A percentile compares a stretch with the other conserved stretches of the same genome.
Evolutionary conservation across 2,888 invertebrate species (phyloP).

Genomic region (Rhingia campestris): DNA sequence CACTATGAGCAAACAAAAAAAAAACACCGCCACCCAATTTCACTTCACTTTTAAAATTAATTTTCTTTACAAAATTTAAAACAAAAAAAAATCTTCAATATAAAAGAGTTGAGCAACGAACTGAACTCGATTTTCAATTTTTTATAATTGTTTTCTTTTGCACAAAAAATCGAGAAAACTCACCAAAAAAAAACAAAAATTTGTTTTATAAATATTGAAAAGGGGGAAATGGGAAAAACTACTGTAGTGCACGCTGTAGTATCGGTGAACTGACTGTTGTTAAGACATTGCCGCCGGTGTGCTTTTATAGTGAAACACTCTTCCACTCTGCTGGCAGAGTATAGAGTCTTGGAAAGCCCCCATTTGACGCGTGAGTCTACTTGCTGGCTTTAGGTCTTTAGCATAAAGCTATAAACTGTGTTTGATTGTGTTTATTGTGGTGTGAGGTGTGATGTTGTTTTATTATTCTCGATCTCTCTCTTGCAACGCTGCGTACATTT

Average conservation of each 20-base stretch:
- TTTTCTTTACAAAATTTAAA: conserved; percentile 36
- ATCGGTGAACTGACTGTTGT: conserved; percentile 71
- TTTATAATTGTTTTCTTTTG: conserved; percentile 20
- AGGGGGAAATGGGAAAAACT: conserved; percentile 37
- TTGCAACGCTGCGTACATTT: conserved; percentile 46
- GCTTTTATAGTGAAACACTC: conserved; percentile 72
- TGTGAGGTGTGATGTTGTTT: conserved; percentile 7
- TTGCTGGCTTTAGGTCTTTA: conserved; percentile 48
- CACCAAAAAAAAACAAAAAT: conserved; percentile 66
- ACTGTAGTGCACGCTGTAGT: conserved; percentile 54
- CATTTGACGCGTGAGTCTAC: conserved; percentile 40
- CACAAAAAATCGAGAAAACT: conserved; percentile 44
- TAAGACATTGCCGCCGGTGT: conserved; percentile 64
- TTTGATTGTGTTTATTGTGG: conserved; percentile 28
- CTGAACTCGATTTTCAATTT: conserved; percentile 28
- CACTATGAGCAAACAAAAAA: conserved; percentile 15
- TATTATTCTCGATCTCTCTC: conserved; percentile 25
- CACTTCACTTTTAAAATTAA: conserved; percentile 43
- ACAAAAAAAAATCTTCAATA: conserved; percentile 6
- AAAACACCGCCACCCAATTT: conserved; percentile 54
- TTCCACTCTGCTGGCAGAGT: conserved; percentile 35
- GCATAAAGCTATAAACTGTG: conserved; percentile 46
- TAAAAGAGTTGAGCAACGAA: conserved; percentile 69
- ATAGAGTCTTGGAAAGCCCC: conserved; percentile 60
- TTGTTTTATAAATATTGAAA: conserved; percentile 21